Evolutionary conservation across 2,113 vertebrate genomes (phyloP), one percentile per base, ranked within the genome.

Genomic region (Paracanthobrama guichenoti): DNA sequence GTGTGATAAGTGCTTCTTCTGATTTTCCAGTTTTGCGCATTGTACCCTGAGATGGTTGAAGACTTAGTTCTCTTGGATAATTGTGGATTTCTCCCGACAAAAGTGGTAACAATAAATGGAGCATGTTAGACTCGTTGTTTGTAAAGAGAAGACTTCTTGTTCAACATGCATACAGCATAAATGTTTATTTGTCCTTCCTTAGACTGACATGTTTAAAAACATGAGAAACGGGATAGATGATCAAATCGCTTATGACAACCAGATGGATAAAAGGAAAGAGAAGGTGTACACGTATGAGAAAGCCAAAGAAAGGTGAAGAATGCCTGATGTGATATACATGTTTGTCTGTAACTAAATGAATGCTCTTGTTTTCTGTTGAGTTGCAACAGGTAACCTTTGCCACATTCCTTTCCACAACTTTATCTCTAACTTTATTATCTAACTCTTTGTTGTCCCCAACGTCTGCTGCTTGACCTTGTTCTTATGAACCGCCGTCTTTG

Each of bases 31-130:
- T 98, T 97, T 84, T 92, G 93, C 78, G 94, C 95, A 11, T 39
- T 95, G 86, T 98, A 96, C 91, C 96, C 97, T 0, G 96, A 99
- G 88, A 95, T 96, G 95, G 96, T 98, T 87, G 95, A 97, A 12
- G 92, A 93, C 44, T 55, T 98, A 14, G 89, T 98, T 66, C 88
- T 99, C 59, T 89, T 98, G 91, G 97, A 98, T 83, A 87, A 89
- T 0, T 55, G 44, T 3, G 96, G 96, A 11, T 95, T 97, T 89
- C 53, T 91, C 4, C 94, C 96, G 53, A 87, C 89, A 87, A 78
- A 92, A 22, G 0, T 1, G 91, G 94, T 95, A 92, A 22, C 2
- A n/a, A 48, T 18, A 55, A 39, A 39, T 59, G 13, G 4, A 76
- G 11, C 16, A 57, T 64, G 53, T 13, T 13, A 39, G 35, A 20